A percentile compares a stretch with the other conserved stretches of the same genome.
Conservation (phyloP, 2,888 invertebrate species). For the Piscicola geometra region DNA sequence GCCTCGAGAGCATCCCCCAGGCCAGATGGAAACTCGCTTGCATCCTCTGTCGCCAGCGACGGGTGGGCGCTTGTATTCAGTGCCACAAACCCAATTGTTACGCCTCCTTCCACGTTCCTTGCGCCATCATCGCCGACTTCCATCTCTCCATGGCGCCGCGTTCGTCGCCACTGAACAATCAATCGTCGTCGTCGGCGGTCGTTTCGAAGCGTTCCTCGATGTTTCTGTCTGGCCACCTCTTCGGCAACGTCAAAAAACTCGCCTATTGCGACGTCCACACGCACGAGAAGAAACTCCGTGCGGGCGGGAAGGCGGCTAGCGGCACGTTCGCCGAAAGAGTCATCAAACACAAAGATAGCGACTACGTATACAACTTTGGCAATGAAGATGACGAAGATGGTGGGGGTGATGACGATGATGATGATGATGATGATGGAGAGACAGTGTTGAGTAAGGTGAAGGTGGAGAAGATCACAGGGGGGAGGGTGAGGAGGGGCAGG, state of each 20-base stretch:
- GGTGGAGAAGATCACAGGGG: neutral
- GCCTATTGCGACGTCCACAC: constrained; percentile 31
- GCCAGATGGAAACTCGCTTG: constrained; percentile 94
- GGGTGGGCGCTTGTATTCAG: constrained; percentile 91
- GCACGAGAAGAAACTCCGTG: neutral
- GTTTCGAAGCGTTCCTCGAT: neutral
- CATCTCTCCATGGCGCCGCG: constrained; percentile 47
- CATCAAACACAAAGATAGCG: neutral
- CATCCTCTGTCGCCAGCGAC: constrained; percentile 74
- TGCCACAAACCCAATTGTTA: constrained; percentile 94
- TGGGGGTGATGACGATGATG: constrained; percentile 25
- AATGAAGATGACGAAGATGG: constrained; percentile 23
- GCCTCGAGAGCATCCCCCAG: constrained; percentile 84
- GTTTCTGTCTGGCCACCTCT: constrained; percentile 7
- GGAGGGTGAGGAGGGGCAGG: constrained; percentile 57
- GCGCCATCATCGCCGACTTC: constrained; percentile 86
- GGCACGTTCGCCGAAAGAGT: neutral
- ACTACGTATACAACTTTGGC: neutral
- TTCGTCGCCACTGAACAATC: neutral
- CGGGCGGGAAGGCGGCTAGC: neutral
- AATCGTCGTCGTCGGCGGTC: neutral
- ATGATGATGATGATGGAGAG: constrained; percentile 25
- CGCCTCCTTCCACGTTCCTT: constrained; percentile 96
- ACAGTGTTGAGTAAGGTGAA: constrained; percentile 1
- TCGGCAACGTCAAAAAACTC: constrained; percentile 15